A percentile compares a stretch with the other conserved stretches of the same genome.
These are phyloP conservation scores for Zootoca vivipara DNA, from an alignment of 2,113 vertebrate species.

Conservation along the genomic window DNA sequence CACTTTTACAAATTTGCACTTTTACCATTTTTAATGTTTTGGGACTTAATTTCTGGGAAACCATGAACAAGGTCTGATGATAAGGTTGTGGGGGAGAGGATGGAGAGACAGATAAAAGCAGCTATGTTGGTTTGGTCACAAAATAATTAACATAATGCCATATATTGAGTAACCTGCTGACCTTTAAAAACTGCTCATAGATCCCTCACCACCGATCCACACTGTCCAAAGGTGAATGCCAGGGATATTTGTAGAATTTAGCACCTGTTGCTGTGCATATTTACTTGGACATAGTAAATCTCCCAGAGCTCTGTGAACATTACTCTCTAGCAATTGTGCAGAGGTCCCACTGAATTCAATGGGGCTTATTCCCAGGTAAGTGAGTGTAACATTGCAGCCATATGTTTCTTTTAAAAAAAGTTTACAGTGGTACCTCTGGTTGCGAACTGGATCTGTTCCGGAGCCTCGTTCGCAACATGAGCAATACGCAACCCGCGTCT, in stretches of 20 bases:
- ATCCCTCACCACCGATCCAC: not conserved
- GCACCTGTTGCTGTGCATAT: not conserved
- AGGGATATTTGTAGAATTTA: not conserved
- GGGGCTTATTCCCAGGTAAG: not conserved
- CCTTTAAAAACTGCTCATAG: not conserved
- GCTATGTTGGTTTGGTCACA: not conserved
- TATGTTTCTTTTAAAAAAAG: not conserved
- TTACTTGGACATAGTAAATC: not conserved
- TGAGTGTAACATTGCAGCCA: no score
- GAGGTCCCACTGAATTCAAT: not conserved
- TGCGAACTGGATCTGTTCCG: no score
- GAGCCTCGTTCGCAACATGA: no score
- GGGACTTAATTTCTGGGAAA: not conserved
- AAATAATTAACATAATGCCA: not conserved
- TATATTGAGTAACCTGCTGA: not conserved
- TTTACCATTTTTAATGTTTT: not conserved
- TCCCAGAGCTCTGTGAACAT: no score
- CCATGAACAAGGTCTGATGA: not conserved
- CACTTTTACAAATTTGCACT: no score
- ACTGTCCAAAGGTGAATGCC: not conserved
- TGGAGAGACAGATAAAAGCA: not conserved
- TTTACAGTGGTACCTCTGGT: no score
- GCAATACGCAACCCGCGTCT: no score
- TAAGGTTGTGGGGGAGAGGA: fast-evolving
- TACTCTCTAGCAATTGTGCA: no score